These are phyloP conservation scores for Alces alces DNA, from an alignment of 2,113 vertebrate species.

Conservation along the genomic window DNA sequence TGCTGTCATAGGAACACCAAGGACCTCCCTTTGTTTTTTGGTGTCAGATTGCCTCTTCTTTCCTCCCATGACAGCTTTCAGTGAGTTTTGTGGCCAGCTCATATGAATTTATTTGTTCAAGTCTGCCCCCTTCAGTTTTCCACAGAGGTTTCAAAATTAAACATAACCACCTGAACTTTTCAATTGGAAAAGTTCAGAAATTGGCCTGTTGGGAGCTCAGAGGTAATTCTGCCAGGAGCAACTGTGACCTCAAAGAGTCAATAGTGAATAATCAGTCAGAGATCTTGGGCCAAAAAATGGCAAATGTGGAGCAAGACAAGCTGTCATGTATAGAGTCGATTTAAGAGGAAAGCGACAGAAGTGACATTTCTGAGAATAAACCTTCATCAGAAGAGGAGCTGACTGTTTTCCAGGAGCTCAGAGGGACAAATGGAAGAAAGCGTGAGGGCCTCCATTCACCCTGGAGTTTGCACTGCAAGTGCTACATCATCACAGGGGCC, in stretches of 20 bases:
- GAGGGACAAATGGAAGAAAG: background rate
- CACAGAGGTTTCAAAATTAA: constrained; percentile 77
- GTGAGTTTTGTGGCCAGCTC: constrained; percentile 55
- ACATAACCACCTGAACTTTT: constrained; percentile 76
- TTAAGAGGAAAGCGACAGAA: constrained; percentile 53
- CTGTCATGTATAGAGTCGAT: constrained; percentile 42
- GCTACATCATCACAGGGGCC: background rate
- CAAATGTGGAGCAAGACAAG: constrained; percentile 46
- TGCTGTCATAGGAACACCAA: constrained; percentile 50
- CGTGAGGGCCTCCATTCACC: background rate
- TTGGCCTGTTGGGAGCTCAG: constrained; percentile 32
- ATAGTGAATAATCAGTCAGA: constrained; percentile 70
- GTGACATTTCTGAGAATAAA: constrained; percentile 48
- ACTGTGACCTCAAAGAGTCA: constrained; percentile 51
- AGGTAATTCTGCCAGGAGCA: constrained; percentile 66
- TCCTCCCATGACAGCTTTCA: constrained; percentile 55
- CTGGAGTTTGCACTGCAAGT: background rate
- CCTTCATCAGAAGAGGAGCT: constrained; percentile 24
- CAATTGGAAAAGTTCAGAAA: constrained; percentile 69
- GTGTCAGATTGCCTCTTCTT: constrained; percentile 73
- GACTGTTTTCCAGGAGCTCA: background rate
- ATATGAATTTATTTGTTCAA: constrained; percentile 76
- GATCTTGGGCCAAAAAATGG: constrained; percentile 30
- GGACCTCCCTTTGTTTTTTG: constrained; percentile 62
- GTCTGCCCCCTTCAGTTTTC: constrained; percentile 61